Base-by-base conservation (phyloP, 2,888 invertebrate genomes). In the Mellilla xanthometata region DNA sequence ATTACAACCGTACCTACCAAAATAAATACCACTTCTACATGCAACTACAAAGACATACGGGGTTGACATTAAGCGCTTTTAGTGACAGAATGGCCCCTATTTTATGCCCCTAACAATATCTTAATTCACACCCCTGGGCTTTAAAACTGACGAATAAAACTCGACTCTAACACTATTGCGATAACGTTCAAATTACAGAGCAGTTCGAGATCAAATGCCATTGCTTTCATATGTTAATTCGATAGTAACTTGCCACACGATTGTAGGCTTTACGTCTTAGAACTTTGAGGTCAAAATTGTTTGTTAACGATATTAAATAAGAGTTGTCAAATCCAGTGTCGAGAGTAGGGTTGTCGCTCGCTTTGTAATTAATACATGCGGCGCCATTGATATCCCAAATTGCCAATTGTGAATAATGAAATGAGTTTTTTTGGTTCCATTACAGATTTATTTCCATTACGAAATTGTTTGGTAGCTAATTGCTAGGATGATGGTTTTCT, bases 331-430 rank as follows among this genome's bases (percentile, higher is more conserved):
- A 77, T 81, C 72, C 78, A 61, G 76, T 63, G 74, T 75, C 70
- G 67, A 72, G 66, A 68, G 40, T 47, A 76, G 80, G 76, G 76
- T 63, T 76, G 77, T 67, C 81, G 81, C 82, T 59, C 63, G 66
- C 79, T 83, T 82, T 84, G 86, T 85, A 87, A 88, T 84, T 82
- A 84, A 86, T 85, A 88, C 76, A 80, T 81, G 73, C 70, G 69
- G 74, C 76, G 81, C 76, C 72, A 86, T 85, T 86, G 83, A 85
- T 81, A 85, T 72, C 76, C 71, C 77, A 71, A 83, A 84, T 85
- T 80, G 77, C 68, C 73, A 68, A 73, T 71, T 75, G 47, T 42
- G 51, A 26, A 56, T 51, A 56, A 51, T 45, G 11, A 38, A 38
- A 23, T 23, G 33, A 30, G 29, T 45, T 53, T 54, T 39, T 46